These are phyloP conservation scores for Mimumesa dahlbomi DNA, from an alignment of 2,888 invertebrate species.

Conservation along the genomic window DNA sequence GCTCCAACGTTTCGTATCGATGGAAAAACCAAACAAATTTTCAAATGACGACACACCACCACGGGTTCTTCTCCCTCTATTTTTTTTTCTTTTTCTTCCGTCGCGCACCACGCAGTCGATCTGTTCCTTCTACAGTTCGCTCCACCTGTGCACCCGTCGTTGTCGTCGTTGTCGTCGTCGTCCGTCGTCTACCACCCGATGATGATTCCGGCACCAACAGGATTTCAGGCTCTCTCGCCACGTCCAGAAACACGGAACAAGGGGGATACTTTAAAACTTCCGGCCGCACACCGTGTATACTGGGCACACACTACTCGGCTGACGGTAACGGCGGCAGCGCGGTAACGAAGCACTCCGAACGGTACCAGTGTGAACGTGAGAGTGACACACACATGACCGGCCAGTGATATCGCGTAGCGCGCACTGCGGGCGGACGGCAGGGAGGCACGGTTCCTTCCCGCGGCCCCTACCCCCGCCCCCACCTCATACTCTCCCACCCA, in stretches of 20 bases:
- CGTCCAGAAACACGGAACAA: slow-evolving; percentile 43
- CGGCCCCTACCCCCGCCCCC: slow-evolving; percentile 61
- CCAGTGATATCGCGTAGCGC: slow-evolving; percentile 79
- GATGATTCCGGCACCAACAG: slow-evolving; percentile 28
- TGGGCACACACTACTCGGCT: slow-evolving; percentile 54
- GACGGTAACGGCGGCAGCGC: slow-evolving; percentile 56
- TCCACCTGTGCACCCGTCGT: slow-evolving; percentile 30
- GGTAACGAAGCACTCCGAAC: slow-evolving; percentile 64
- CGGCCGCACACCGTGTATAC: slow-evolving; percentile 54
- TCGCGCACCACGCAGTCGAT: slow-evolving; percentile 37
- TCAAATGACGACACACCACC: neutral
- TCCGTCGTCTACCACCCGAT: slow-evolving; percentile 28
- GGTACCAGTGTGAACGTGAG: slow-evolving; percentile 69
- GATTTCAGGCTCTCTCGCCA: slow-evolving; percentile 26
- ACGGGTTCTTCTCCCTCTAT: neutral
- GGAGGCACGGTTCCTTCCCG: slow-evolving; percentile 72
- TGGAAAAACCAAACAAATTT: slow-evolving; percentile 19
- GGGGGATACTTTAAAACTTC: slow-evolving; percentile 53
- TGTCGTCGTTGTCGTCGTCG: slow-evolving; percentile 3
- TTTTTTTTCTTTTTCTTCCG: slow-evolving; percentile 37
- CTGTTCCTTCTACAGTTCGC: slow-evolving; percentile 40
- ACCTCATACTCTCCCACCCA: slow-evolving; percentile 37
- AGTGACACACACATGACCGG: slow-evolving; percentile 76
- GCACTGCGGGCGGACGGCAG: slow-evolving; percentile 76
- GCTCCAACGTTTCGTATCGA: slow-evolving; percentile 40